Evolutionary conservation across 2,797 vertebrate genomes (phyloP).

Genomic region (Trichosurus vulpecula): DNA sequence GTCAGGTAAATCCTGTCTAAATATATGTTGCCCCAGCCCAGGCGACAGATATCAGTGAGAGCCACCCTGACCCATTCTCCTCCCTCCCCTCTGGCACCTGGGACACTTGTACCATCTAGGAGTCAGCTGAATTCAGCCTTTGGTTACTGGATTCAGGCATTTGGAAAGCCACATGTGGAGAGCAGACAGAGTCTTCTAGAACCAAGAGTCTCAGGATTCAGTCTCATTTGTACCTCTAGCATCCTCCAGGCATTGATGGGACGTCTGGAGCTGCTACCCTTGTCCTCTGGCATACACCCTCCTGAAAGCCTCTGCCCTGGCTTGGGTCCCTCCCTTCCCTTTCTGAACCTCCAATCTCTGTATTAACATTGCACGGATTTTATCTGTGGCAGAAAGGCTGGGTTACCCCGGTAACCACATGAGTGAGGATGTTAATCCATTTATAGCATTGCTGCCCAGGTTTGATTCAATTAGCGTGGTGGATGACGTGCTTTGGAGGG

Average conservation of each 20-base stretch:
- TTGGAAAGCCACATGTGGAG: neutral
- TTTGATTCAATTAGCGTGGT: conserved; percentile 84
- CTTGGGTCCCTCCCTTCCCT: neutral
- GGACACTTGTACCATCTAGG: neutral
- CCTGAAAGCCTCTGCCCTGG: neutral
- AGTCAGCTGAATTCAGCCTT: neutral
- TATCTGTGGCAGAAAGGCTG: conserved; percentile 82
- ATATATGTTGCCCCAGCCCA: neutral
- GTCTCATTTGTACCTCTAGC: neutral
- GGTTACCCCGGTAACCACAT: conserved; percentile 86
- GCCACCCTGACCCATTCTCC: neutral
- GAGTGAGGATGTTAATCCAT: conserved; percentile 82
- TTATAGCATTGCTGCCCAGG: conserved; percentile 79
- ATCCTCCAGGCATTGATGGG: neutral
- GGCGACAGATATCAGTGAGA: neutral
- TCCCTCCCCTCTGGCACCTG: neutral
- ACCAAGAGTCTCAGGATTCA: neutral
- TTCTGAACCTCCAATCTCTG: conserved; percentile 67
- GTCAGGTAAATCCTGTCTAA: neutral
- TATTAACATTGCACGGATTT: conserved; percentile 83
- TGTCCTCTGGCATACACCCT: neutral
- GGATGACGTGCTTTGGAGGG: conserved; percentile 79
- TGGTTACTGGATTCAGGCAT: neutral
- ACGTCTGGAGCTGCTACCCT: neutral
- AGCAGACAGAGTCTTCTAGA: neutral